Evolutionary conservation across 2,113 vertebrate species (phyloP).

Genomic region (Pteronura brasiliensis): DNA sequence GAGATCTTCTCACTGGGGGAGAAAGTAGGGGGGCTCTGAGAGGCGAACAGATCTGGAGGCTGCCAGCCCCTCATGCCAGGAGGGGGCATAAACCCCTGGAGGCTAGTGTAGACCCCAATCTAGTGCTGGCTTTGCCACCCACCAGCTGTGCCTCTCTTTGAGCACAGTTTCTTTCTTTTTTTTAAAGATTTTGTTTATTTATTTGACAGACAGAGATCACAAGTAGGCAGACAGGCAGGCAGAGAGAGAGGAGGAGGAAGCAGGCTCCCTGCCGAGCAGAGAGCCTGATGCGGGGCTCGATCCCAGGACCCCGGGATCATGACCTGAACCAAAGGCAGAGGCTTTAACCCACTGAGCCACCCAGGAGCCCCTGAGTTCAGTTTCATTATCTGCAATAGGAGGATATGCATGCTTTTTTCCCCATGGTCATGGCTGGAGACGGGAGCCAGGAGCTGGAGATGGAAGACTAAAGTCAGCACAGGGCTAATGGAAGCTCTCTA

Average conservation of each 20-base stretch:
- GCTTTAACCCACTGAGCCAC: too few relatives aligned
- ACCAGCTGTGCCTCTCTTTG: neutral
- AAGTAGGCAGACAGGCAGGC: too few relatives aligned
- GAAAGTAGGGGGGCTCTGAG: fast-evolving
- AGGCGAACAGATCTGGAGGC: fast-evolving
- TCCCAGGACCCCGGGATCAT: too few relatives aligned
- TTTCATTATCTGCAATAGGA: neutral
- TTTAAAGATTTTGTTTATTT: too few relatives aligned
- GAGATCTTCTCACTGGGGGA: neutral
- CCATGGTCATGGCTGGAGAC: neutral
- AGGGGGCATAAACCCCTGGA: neutral
- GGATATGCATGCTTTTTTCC: neutral
- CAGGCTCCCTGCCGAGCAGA: too few relatives aligned
- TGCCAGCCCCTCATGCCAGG: neutral
- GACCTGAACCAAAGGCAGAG: too few relatives aligned
- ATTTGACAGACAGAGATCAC: too few relatives aligned
- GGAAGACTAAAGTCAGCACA: neutral
- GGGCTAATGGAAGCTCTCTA: neutral
- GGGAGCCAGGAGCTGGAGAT: neutral
- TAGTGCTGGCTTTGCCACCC: neutral
- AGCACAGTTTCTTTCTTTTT: neutral
- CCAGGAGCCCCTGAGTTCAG: neutral
- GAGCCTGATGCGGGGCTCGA: too few relatives aligned
- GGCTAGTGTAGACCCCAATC: neutral
- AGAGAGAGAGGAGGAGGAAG: too few relatives aligned